phyloP scores from a whole-genome alignment of 2,113 vertebrate genomes.

The Ceratotherium simum region DNA sequence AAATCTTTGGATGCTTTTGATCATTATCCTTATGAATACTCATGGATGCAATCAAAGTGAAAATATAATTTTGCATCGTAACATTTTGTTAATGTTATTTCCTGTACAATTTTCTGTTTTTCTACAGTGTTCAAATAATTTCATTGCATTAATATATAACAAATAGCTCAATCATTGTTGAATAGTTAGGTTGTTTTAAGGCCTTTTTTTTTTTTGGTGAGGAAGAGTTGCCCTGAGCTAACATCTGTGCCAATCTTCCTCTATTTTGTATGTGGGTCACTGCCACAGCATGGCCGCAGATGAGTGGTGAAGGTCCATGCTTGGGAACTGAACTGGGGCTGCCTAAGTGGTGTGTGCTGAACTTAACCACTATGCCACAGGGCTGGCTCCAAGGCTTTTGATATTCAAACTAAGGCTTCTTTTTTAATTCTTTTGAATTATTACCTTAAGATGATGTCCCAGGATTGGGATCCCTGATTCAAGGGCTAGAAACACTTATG shows the following conservation, averaged over 20 bases:
- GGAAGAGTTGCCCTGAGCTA: too few relatives aligned
- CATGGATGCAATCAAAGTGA: not conserved
- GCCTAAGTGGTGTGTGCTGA: too few relatives aligned
- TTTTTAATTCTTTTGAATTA: slow-evolving; percentile 16
- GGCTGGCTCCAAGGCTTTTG: not conserved
- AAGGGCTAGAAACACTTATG: slow-evolving; percentile 17
- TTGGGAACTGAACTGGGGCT: too few relatives aligned
- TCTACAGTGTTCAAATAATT: slow-evolving; percentile 16
- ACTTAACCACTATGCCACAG: too few relatives aligned
- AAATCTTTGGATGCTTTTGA: not conserved
- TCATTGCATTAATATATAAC: not conserved
- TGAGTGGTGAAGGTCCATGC: too few relatives aligned
- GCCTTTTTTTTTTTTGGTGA: not conserved
- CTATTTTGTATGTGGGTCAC: too few relatives aligned
- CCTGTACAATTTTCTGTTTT: not conserved
- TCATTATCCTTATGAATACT: not conserved
- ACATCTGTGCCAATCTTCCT: too few relatives aligned
- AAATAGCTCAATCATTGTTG: not conserved
- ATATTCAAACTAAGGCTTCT: not conserved
- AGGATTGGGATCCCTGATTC: not conserved
- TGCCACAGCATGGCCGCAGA: too few relatives aligned
- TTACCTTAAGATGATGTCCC: not conserved
- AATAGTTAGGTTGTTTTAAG: slow-evolving; percentile 10
- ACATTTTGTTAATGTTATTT: slow-evolving; percentile 20
- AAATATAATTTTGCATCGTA: slow-evolving; percentile 44